Percentiles rank a stretch among this genome's conserved stretches.
These are phyloP conservation scores for Rhogogaster chlorosoma DNA, from an alignment of 2,888 invertebrate species.

Conservation along the genomic window DNA sequence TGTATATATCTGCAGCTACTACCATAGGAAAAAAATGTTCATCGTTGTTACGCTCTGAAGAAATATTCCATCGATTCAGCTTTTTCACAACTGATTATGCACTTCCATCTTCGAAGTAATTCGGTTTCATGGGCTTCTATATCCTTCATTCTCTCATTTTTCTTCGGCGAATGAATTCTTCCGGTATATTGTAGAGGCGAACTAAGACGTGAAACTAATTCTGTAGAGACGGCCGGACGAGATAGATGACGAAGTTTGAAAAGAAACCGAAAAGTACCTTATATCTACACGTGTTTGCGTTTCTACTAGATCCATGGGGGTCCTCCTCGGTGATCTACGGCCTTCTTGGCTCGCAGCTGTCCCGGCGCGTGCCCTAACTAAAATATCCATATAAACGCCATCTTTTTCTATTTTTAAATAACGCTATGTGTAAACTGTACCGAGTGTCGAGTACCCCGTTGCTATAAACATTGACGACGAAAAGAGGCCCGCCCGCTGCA, in stretches of 20 bases:
- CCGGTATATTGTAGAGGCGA: background rate
- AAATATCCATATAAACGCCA: constrained; percentile 47
- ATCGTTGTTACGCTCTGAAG: background rate
- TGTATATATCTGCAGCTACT: background rate
- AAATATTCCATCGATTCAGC: background rate
- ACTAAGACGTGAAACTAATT: background rate
- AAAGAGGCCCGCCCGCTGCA: background rate
- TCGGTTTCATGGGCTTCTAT: too few relatives aligned
- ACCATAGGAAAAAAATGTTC: too few relatives aligned
- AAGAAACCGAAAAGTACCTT: constrained; percentile 26
- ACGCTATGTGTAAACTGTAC: constrained; percentile 11
- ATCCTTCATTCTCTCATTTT: too few relatives aligned
- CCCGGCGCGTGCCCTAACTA: constrained; percentile 43
- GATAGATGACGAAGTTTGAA: constrained; percentile 17
- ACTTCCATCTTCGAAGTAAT: background rate
- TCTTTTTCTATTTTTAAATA: constrained; percentile 46
- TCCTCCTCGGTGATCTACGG: constrained; percentile 35
- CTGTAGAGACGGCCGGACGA: background rate
- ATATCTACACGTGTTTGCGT: constrained; percentile 39
- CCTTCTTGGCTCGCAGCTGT: constrained; percentile 34
- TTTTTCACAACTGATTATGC: background rate
- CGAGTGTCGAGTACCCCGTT: constrained; percentile 44
- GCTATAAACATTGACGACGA: constrained; percentile 3
- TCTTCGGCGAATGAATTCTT: too few relatives aligned
- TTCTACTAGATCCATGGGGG: constrained; percentile 48